These are phyloP conservation scores for Ophion ellenae DNA, from an alignment of 2,888 invertebrate genomes.

Conservation along the genomic window DNA sequence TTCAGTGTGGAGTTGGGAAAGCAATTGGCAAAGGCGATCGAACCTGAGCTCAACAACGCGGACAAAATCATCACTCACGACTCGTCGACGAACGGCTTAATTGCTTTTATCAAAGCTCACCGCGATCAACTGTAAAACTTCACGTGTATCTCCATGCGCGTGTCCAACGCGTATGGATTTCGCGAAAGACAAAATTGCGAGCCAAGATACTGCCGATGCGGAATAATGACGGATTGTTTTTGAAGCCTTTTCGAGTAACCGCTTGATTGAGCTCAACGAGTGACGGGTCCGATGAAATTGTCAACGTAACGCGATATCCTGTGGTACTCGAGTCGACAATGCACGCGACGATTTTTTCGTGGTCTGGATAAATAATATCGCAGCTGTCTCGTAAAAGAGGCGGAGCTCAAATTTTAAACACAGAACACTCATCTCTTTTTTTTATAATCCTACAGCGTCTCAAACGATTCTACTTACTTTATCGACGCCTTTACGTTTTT, in stretches of 20 bases:
- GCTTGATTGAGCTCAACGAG: constrained; percentile 87
- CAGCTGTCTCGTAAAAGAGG: background rate
- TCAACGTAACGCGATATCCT: constrained; percentile 47
- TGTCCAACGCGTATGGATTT: constrained; percentile 96
- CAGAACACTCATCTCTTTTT: background rate
- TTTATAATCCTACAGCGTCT: background rate
- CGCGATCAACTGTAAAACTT: constrained; percentile 73
- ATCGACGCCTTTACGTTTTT: constrained; percentile 23
- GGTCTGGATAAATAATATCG: no score
- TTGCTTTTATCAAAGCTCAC: constrained; percentile 95
- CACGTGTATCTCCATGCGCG: constrained; percentile 85
- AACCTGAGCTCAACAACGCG: constrained; percentile 93
- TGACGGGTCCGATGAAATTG: constrained; percentile 16
- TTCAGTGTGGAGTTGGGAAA: constrained; percentile 97
- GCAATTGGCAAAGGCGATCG: constrained; percentile 98
- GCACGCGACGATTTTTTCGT: background rate
- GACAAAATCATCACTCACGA: constrained; percentile 92
- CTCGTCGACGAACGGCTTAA: constrained; percentile 97
- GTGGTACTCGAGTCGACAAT: background rate
- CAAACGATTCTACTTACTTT: background rate
- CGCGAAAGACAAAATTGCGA: constrained; percentile 98
- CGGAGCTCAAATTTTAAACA: background rate
- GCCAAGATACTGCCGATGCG: constrained; percentile 97
- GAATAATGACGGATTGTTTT: constrained; percentile 87
- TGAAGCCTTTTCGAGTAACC: constrained; percentile 97